These are phyloP conservation scores for Drosophila gunungcola DNA, from an alignment of 1,140 invertebrate species.

Conservation along the genomic window DNA sequence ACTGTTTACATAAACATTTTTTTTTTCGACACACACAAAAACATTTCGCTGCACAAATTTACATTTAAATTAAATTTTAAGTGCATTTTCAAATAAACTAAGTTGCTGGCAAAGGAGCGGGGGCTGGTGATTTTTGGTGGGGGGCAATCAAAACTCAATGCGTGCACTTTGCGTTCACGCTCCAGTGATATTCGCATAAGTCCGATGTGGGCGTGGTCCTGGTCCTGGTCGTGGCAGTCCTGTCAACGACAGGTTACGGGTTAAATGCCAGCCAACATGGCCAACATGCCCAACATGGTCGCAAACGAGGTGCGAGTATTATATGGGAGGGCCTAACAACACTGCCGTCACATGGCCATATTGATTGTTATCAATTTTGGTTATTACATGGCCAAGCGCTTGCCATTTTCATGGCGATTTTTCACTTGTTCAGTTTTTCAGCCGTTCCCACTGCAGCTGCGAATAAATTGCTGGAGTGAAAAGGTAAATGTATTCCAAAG, in stretches of 20 bases:
- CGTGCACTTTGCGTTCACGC: constrained; percentile 69
- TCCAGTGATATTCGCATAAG: constrained; percentile 54
- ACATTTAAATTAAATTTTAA: constrained; percentile 83
- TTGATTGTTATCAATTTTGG: constrained; percentile 82
- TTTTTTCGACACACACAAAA: constrained; percentile 74
- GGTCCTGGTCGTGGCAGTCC: no score
- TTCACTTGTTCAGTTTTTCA: constrained; percentile 57
- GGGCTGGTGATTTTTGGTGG: neutral
- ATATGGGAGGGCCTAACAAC: constrained; percentile 39
- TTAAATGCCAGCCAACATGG: constrained; percentile 69
- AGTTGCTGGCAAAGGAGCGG: constrained; percentile 48
- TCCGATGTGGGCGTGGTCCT: no score
- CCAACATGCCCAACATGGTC: constrained; percentile 16
- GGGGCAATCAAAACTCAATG: constrained; percentile 77
- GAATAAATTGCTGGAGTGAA: constrained; percentile 23
- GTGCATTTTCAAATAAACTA: constrained; percentile 82
- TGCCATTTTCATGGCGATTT: constrained; percentile 75
- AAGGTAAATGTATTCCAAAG: constrained; percentile 15
- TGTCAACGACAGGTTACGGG: constrained; percentile 81
- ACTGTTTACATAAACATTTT: constrained; percentile 82
- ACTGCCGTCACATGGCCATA: constrained; percentile 66
- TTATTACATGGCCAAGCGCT: constrained; percentile 74
- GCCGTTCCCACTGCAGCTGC: constrained; percentile 20
- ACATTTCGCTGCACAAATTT: constrained; percentile 82
- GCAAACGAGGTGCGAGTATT: constrained; percentile 24